A percentile compares a stretch with the other conserved stretches of the same genome.
These are phyloP conservation scores for Poecilus cupreus DNA, from an alignment of 2,888 invertebrate species.

Conservation along the genomic window DNA sequence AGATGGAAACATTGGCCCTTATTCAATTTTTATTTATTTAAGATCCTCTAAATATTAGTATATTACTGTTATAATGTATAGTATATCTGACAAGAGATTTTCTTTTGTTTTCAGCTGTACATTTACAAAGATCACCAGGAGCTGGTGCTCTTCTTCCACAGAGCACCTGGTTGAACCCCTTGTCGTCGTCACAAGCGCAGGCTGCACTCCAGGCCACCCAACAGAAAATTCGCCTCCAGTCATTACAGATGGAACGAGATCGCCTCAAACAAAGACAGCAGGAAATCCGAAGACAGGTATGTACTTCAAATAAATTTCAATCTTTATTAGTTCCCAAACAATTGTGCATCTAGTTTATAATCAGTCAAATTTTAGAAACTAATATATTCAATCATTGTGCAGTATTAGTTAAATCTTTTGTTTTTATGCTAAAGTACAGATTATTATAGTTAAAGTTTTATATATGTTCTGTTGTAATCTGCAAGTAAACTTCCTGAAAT, in stretches of 20 bases:
- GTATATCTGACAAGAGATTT: not conserved
- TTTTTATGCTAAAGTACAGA: too few species aligned
- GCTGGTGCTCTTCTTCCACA: conserved; percentile 76
- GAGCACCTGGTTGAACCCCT: conserved; percentile 71
- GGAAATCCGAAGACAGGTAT: conserved; percentile 90
- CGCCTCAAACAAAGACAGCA: conserved; percentile 91
- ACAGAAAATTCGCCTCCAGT: conserved; percentile 86
- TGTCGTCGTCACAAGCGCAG: conserved; percentile 76
- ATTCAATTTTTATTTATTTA: not conserved
- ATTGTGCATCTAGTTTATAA: too few species aligned
- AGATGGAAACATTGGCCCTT: too few species aligned
- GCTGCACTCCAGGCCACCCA: conserved; percentile 79
- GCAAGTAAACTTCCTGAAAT: not conserved
- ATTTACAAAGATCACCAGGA: conserved; percentile 76
- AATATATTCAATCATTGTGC: too few species aligned
- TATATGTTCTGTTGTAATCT: not conserved
- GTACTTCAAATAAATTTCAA: conserved; percentile 10
- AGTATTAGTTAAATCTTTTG: too few species aligned
- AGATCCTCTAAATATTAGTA: not conserved
- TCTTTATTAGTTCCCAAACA: too few species aligned
- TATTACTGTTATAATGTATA: not conserved
- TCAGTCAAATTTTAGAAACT: not conserved
- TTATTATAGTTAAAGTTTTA: too few species aligned
- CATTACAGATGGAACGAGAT: conserved; percentile 91
- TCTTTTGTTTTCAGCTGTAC: conserved; percentile 71